A percentile compares a stretch with the other conserved stretches of the same genome.
Conservation (phyloP, 2,888 invertebrate genomes). For the Dione juno region DNA sequence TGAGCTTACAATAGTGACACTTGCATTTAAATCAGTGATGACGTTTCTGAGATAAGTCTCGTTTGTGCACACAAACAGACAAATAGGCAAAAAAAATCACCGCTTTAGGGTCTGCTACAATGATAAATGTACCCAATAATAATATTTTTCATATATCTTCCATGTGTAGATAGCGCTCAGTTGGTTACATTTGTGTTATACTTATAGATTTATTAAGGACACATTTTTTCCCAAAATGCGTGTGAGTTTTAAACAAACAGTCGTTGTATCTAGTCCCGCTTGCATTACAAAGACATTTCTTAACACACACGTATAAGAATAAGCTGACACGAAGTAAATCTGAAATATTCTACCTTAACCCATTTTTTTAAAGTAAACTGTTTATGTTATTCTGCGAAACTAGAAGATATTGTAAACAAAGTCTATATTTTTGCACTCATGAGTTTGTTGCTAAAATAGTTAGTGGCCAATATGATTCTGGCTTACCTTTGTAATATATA, state of each 20-base stretch:
- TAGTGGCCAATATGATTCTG: no score
- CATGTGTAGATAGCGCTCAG: no score
- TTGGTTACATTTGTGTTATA: no score
- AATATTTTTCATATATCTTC: no score
- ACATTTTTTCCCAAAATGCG: background rate
- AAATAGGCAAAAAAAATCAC: no score
- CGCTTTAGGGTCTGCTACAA: no score
- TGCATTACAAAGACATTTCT: background rate
- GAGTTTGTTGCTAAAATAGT: constrained; percentile 25
- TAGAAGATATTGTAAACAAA: constrained; percentile 47
- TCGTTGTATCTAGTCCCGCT: background rate
- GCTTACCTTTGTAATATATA: no score
- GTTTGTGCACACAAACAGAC: no score
- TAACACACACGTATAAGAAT: background rate
- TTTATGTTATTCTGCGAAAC: constrained; percentile 58
- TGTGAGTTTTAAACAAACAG: background rate
- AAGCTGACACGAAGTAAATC: background rate
- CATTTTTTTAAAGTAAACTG: constrained; percentile 62
- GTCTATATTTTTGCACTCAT: constrained; percentile 39
- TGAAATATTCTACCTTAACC: constrained; percentile 55
- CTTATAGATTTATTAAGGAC: background rate
- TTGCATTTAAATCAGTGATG: no score
- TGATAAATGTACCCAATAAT: no score
- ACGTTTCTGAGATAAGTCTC: no score
- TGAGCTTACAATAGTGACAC: no score